Conservation (phyloP, 2,797 vertebrate species). For the Crocodylus rhombifer region DNA sequence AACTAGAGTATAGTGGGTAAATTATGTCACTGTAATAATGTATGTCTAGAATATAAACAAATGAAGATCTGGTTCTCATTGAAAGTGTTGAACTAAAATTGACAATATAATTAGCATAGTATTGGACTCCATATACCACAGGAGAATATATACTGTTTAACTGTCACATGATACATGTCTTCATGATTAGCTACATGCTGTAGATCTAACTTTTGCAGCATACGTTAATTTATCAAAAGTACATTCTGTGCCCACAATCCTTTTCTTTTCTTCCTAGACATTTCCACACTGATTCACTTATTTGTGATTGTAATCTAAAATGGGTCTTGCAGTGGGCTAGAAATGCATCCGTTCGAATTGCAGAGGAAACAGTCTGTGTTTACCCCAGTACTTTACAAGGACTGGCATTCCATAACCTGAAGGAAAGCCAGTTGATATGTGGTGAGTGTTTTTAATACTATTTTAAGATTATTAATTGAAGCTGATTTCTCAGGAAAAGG, state of each 20-base stretch:
- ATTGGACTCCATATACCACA: not conserved
- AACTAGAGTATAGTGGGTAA: not conserved
- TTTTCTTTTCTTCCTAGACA: constrained; percentile 80
- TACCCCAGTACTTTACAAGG: constrained; percentile 88
- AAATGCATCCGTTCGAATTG: constrained; percentile 83
- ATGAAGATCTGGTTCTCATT: not conserved
- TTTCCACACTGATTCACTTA: constrained; percentile 89
- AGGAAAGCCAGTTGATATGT: constrained; percentile 87
- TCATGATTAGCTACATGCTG: not conserved
- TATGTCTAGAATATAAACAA: not conserved
- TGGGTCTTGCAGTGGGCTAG: constrained; percentile 90
- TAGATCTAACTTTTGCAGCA: not conserved
- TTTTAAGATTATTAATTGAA: not conserved
- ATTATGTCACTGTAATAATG: not conserved
- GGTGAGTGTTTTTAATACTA: constrained; percentile 82
- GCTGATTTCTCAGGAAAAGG: not conserved
- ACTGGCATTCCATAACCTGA: constrained; percentile 84
- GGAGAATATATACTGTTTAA: not conserved
- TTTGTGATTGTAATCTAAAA: constrained; percentile 92
- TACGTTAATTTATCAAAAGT: not conserved
- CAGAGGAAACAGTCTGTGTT: constrained; percentile 87
- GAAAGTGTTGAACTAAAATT: not conserved
- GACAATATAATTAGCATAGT: not conserved
- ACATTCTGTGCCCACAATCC: not conserved
- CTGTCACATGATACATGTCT: not conserved